Conservation (phyloP, 2,113 vertebrate species). For the Mystacornis crossleyi region DNA sequence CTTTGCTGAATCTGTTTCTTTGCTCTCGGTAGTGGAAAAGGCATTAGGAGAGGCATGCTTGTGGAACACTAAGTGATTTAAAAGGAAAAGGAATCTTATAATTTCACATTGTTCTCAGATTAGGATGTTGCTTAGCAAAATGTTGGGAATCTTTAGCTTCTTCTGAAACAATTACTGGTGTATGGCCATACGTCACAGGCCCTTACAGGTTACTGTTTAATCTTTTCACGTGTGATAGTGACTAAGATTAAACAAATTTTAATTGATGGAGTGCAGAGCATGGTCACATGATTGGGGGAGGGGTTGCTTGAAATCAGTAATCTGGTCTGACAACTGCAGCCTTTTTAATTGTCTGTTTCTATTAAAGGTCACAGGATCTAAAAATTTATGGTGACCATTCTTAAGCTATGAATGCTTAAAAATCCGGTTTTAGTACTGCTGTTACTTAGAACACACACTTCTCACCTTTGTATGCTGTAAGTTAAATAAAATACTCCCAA, state of each 20-base stretch:
- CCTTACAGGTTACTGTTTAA: slow-evolving; percentile 41
- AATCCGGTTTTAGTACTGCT: background rate
- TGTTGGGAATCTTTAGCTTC: background rate
- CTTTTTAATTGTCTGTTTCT: background rate
- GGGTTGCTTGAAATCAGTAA: background rate
- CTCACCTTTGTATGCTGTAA: background rate
- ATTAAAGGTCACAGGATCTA: background rate
- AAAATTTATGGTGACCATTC: background rate
- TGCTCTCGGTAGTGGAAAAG: background rate
- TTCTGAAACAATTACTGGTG: background rate
- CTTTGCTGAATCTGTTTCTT: slow-evolving; percentile 10
- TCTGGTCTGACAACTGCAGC: background rate
- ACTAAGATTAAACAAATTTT: slow-evolving; percentile 31
- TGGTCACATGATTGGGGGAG: background rate
- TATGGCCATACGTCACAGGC: background rate
- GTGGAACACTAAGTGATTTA: background rate
- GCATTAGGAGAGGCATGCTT: background rate
- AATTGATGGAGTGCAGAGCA: background rate
- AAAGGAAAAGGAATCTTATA: background rate
- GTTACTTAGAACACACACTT: background rate
- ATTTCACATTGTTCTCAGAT: background rate
- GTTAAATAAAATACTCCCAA: background rate
- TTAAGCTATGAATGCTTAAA: background rate
- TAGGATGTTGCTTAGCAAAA: background rate
- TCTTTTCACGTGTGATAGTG: background rate